A percentile compares a stretch with the other conserved stretches of the same genome.
Conservation (phyloP, 2,888 invertebrate species). For the Drosophila infuscata region DNA sequence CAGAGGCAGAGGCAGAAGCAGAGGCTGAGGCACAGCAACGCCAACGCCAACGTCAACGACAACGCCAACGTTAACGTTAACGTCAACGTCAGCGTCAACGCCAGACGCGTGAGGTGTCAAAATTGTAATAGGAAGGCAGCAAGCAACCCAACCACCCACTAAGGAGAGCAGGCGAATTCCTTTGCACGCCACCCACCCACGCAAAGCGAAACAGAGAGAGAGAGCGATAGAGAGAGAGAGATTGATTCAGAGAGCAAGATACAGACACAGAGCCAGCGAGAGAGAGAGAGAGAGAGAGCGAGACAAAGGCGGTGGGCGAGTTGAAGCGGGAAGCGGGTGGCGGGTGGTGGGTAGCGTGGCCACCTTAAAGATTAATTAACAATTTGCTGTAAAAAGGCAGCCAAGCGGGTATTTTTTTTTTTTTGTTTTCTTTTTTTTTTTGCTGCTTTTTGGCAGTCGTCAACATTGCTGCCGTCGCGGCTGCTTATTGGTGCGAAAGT, state of each 20-base stretch:
- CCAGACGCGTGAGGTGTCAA: conserved; percentile 61
- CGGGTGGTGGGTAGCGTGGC: conserved; percentile 10
- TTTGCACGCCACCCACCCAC: conserved; percentile 47
- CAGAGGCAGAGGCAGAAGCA: conserved; percentile 13
- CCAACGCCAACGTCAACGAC: not conserved
- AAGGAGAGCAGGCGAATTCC: conserved; percentile 31
- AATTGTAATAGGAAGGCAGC: conserved; percentile 56
- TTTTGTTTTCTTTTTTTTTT: conserved; percentile 11
- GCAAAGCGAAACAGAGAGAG: conserved; percentile 16
- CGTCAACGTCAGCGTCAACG: conserved; percentile 22
- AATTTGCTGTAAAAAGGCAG: conserved; percentile 74
- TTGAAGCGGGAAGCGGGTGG: not conserved
- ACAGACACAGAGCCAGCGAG: not conserved
- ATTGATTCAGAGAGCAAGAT: conserved; percentile 17
- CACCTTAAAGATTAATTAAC: conserved; percentile 81
- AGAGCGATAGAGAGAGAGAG: conserved; percentile 7
- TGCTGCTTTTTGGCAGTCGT: conserved; percentile 66
- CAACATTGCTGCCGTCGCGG: conserved; percentile 48
- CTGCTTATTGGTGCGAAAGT: conserved; percentile 79
- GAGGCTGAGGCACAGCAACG: conserved; percentile 10
- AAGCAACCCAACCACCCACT: conserved; percentile 36
- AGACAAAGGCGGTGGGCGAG: conserved; percentile 12
- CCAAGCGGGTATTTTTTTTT: conserved; percentile 31
- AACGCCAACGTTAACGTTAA: conserved; percentile 4
- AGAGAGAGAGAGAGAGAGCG: conserved; percentile 5